A percentile compares a stretch with the other conserved stretches of the same genome.
Evolutionary conservation across 2,797 vertebrate genomes (phyloP).

Genomic region (Malacoraja senta): DNA sequence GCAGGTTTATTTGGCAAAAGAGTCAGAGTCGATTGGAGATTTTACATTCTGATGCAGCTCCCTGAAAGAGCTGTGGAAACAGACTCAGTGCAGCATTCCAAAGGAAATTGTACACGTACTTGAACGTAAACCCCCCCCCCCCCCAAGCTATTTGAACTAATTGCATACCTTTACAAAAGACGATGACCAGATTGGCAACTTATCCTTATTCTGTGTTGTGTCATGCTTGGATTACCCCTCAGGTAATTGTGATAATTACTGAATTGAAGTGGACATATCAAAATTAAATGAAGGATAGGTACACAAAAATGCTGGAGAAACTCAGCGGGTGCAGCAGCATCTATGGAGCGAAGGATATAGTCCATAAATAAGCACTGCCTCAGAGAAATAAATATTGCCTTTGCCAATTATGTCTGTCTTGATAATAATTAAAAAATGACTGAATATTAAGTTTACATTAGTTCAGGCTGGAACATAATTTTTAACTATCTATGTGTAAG

Average conservation of each 20-base stretch:
- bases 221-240: neutral
- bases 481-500: neutral
- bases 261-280: neutral
- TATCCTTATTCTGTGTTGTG: too few relatives aligned
- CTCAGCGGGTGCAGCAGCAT: too few relatives aligned
- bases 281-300: neutral
- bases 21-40: too few relatives aligned
- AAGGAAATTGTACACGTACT: neutral
- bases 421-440: neutral
- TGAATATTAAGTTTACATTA: neutral
- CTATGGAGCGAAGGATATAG: too few relatives aligned
- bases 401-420: neutral
- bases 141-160: too few relatives aligned
- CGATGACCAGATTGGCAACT: too few relatives aligned
- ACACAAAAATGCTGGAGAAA: too few relatives aligned
- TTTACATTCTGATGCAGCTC: too few relatives aligned
- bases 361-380: neutral
- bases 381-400: neutral
- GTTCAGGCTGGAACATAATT: neutral
- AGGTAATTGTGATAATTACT: neutral
- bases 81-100: neutral
- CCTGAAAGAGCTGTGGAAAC: neutral
- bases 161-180: too few relatives aligned
- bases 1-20: too few relatives aligned
- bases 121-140: too few relatives aligned